Evolutionary conservation across 37 sponge, comb jelly and placozoan genomes (phyloP).

Genomic region (Mnemiopsis leidyi): DNA sequence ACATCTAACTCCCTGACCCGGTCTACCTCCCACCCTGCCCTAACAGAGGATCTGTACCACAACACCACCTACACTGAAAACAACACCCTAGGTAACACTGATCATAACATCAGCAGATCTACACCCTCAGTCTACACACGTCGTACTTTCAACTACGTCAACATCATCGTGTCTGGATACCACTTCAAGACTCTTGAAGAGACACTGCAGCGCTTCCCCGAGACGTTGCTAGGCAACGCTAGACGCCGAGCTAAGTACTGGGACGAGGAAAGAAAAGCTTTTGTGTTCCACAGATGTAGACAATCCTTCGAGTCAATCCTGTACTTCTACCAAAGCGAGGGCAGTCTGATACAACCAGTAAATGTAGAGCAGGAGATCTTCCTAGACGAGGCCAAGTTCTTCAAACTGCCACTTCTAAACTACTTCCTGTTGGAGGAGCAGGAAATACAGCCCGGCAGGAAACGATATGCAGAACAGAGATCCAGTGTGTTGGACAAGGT

Average conservation of each 20-base stretch:
- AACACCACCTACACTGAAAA: neutral
- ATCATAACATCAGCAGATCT: neutral
- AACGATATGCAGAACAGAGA: neutral
- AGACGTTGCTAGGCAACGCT: neutral
- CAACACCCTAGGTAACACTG: neutral
- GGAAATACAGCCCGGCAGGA: neutral
- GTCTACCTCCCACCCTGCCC: neutral
- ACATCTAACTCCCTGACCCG: neutral
- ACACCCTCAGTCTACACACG: neutral
- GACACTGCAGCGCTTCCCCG: neutral
- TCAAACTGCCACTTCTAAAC: neutral
- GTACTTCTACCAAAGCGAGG: constrained; percentile 27
- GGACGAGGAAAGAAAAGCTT: neutral
- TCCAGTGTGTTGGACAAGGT: neutral
- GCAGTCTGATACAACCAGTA: neutral
- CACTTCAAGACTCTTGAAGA: constrained; percentile 11
- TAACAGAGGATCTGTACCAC: too few relatives aligned
- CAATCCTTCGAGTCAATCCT: constrained; percentile 53
- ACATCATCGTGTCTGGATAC: constrained; percentile 13
- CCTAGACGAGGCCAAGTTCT: constrained; percentile 47
- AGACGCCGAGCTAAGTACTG: neutral
- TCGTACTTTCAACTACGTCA: neutral
- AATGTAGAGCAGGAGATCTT: constrained; percentile 25
- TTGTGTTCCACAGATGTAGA: neutral
- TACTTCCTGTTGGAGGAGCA: neutral